phyloP scores from a whole-genome alignment of 2,797 vertebrate genomes.

The Pseudocheirus occidentalis region DNA sequence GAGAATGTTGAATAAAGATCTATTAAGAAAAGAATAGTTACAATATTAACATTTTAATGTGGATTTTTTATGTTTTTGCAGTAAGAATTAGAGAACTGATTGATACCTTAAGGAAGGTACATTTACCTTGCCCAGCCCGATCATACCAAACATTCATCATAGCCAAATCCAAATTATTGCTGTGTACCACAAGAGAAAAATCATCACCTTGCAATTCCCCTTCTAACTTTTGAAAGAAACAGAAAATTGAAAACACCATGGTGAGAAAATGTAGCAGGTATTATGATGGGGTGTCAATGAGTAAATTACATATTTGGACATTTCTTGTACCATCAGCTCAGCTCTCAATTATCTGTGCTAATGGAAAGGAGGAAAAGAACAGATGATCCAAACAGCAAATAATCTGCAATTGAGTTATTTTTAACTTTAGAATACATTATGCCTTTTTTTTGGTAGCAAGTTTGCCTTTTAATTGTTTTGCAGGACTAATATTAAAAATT shows the following conservation, averaged over 20 bases:
- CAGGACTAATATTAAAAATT: background rate
- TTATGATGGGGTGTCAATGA: background rate
- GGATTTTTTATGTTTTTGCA: conserved; percentile 20
- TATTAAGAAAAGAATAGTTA: conserved; percentile 31
- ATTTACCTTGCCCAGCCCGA: background rate
- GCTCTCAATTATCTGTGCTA: background rate
- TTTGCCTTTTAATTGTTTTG: background rate
- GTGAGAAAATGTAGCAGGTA: background rate
- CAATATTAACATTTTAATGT: conserved; percentile 43
- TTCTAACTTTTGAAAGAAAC: background rate
- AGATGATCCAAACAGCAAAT: background rate
- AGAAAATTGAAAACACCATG: background rate
- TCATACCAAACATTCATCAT: conserved; percentile 8
- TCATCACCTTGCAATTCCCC: background rate
- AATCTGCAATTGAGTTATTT: background rate
- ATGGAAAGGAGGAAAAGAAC: background rate
- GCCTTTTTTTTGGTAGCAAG: conserved; percentile 1
- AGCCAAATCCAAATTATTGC: conserved; percentile 12
- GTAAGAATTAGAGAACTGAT: conserved; percentile 39
- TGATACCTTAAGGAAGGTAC: conserved; percentile 1
- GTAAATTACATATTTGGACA: conserved; percentile 6
- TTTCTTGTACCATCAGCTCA: background rate
- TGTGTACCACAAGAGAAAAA: background rate
- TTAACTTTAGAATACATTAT: background rate
- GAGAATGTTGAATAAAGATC: conserved; percentile 6